Evolutionary conservation across 2,888 invertebrate genomes (phyloP).

Genomic region (Drosophila colorata): DNA sequence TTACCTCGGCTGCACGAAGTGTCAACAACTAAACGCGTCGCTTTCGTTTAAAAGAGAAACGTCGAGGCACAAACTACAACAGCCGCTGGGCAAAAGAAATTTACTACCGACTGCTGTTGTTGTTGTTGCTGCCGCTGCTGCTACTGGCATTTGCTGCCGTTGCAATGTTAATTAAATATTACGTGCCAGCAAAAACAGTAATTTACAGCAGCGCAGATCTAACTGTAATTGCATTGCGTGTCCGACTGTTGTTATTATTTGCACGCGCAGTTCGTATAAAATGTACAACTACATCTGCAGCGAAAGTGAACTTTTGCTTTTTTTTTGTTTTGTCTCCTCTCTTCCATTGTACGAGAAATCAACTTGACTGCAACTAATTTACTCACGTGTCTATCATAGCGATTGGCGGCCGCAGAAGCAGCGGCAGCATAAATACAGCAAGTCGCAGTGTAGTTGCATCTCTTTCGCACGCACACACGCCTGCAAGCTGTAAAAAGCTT

Average conservation of each 20-base stretch:
- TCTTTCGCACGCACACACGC: constrained; percentile 27
- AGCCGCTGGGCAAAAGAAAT: constrained; percentile 59
- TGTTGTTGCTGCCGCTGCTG: constrained; percentile 24
- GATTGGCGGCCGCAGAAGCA: constrained; percentile 19
- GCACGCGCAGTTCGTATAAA: constrained; percentile 41
- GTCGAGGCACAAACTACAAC: constrained; percentile 35
- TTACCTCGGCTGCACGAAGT: constrained; percentile 19
- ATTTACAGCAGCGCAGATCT: constrained; percentile 62
- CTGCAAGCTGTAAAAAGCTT: constrained; percentile 60
- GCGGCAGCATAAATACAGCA: constrained; percentile 56
- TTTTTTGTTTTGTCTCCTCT: constrained; percentile 61
- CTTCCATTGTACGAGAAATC: constrained; percentile 49
- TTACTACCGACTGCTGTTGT: constrained; percentile 24
- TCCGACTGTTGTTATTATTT: constrained; percentile 63
- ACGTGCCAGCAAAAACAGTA: constrained; percentile 68
- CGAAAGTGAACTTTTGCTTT: constrained; percentile 79
- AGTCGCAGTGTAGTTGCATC: constrained; percentile 36
- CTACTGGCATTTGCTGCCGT: constrained; percentile 39
- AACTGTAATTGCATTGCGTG: constrained; percentile 77
- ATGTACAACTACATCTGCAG: constrained; percentile 44
- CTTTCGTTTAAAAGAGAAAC: constrained; percentile 70
- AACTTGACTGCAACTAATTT: constrained; percentile 57
- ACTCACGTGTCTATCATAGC: constrained; percentile 72
- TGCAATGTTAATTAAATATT: constrained; percentile 75
- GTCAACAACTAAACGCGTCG: constrained; percentile 67